Conservation (phyloP, 2,113 vertebrate species). For the Phylloscopus whistleri region DNA sequence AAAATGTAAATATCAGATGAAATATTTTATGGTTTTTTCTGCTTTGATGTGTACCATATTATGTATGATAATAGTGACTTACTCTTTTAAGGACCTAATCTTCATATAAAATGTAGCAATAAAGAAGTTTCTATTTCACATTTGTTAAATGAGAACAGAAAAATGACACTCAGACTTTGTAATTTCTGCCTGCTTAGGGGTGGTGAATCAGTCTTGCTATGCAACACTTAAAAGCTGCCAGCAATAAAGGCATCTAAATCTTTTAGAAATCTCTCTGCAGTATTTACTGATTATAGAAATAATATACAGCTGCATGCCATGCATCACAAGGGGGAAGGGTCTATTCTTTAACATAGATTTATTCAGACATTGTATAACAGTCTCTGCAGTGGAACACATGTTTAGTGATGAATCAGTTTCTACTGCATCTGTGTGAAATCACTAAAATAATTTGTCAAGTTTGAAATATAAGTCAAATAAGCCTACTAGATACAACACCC, state of each 20-base stretch:
- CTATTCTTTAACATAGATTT: neutral
- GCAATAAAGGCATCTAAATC: neutral
- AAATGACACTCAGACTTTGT: neutral
- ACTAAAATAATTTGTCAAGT: neutral
- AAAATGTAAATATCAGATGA: neutral
- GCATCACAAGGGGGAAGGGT: neutral
- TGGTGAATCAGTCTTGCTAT: neutral
- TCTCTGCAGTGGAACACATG: neutral
- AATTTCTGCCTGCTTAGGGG: neutral
- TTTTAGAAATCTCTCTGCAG: neutral
- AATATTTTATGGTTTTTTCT: neutral
- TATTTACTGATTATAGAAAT: neutral
- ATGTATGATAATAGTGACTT: neutral
- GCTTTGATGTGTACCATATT: neutral
- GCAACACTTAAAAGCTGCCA: neutral
- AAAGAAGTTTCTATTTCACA: neutral
- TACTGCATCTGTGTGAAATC: neutral
- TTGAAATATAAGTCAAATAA: neutral
- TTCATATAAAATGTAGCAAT: neutral
- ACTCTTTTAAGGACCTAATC: neutral
- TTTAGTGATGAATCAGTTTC: neutral
- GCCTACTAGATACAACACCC: neutral
- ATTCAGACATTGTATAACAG: neutral
- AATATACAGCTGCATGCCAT: neutral
- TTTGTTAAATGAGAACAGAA: neutral